Evolutionary conservation across 2,888 invertebrate genomes (phyloP), one percentile per base, ranked within the genome.

Genomic region (Vesta saturnalis): DNA sequence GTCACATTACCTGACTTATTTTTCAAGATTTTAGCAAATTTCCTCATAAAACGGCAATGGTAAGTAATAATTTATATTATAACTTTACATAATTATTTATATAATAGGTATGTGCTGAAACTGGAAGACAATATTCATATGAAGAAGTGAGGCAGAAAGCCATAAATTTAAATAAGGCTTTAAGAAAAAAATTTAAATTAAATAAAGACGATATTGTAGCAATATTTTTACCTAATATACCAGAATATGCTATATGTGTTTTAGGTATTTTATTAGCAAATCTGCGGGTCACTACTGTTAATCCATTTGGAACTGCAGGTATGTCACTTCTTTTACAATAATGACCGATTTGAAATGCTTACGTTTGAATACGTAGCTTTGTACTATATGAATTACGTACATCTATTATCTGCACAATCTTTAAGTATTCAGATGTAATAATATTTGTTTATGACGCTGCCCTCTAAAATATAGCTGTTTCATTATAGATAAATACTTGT

Each of bases 121-220:
- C 92, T 0, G 92, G 92, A 1, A 86, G 91, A 73, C 89, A 90
- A 12, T 93, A 92, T 76, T 93, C 92, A 0, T 94, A 88, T 78
- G 89, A 88, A 8, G 87, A 93, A 79, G 81, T 91, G 0, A 87
- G 90, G 70, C 89, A 88, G 70, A 84, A 88, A 22, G 87, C 90
- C n/a, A 87, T 87, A 60, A 89, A 90, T 57, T 89, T 93, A 4
- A 76, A 77, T 46, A 79, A 77, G 70, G 76, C 79, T 2, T 63
- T 94, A 60, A 86, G 91, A 57, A 86, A 85, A 19, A 89, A 90
- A 78, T 86, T 93, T 60, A 90, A 90, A 66, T 80, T 93, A 12
- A 83, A 83, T 60, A 87, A 88, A 71, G 90, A 90, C 0, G 92
- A 94, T 76, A 87, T 91, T 0, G 81, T 94, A 0, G 91, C 91